phyloP scores from a whole-genome alignment of 2,113 vertebrate species.

The Scophthalmus maximus region DNA sequence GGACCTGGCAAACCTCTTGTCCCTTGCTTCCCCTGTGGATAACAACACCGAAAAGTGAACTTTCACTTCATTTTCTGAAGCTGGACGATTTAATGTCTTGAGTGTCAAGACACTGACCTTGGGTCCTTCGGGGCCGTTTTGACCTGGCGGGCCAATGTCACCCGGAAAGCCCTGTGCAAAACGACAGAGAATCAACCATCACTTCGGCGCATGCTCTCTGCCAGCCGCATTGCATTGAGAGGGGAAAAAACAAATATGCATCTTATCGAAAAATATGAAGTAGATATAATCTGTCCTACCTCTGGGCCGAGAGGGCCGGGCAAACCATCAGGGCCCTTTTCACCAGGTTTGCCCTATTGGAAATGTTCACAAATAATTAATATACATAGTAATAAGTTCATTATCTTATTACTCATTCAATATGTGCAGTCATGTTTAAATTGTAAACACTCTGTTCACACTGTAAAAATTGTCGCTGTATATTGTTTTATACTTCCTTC shows the following conservation, averaged over 20 bases:
- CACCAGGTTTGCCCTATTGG: constrained; percentile 90
- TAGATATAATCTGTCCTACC: constrained; percentile 76
- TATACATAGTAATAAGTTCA: not conserved
- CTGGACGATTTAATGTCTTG: not conserved
- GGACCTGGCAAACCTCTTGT: constrained; percentile 92
- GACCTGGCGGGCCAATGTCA: constrained; percentile 93
- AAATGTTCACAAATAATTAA: constrained; percentile 30
- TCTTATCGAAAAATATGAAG: not conserved
- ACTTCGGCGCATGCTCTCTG: not conserved
- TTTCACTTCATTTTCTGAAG: constrained; percentile 1
- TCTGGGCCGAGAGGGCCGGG: constrained; percentile 90
- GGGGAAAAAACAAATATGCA: not conserved
- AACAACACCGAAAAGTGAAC: constrained; percentile 19
- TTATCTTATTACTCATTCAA: too few species aligned
- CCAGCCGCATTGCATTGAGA: too few species aligned
- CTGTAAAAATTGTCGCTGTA: not conserved
- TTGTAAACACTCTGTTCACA: too few species aligned
- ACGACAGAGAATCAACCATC: not conserved
- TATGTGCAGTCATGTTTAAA: too few species aligned
- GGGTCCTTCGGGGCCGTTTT: constrained; percentile 91
- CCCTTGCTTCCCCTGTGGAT: constrained; percentile 89
- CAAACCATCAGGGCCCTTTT: constrained; percentile 88
- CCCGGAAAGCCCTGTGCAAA: constrained; percentile 92
- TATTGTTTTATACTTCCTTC: too few species aligned
- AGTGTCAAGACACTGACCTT: constrained; percentile 85